These are phyloP conservation scores for Chrysolina haemoptera DNA, from an alignment of 2,888 invertebrate genomes.

Conservation along the genomic window DNA sequence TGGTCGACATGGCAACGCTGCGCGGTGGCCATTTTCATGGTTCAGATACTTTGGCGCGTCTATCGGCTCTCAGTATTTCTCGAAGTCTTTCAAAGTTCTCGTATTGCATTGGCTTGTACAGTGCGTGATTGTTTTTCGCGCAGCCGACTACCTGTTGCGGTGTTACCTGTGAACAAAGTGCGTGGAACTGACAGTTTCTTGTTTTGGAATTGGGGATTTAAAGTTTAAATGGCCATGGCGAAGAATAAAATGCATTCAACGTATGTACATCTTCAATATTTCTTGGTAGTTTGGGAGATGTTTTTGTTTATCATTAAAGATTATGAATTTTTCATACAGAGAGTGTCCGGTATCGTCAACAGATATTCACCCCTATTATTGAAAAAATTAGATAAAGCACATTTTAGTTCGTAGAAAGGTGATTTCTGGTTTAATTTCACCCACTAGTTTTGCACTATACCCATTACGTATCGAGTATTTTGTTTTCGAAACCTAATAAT, in stretches of 20 bases:
- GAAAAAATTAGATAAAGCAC: too few species aligned
- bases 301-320: too few species aligned
- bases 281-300: too few species aligned
- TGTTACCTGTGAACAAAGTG: conserved; percentile 51
- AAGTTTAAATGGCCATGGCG: conserved; percentile 52
- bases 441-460: too few species aligned
- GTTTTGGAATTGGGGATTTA: conserved; percentile 29
- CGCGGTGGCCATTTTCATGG: conserved; percentile 36
- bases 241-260: conserved; percentile 62
- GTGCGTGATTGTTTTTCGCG: conserved; percentile 46
- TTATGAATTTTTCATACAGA: background rate
- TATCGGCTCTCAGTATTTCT: conserved; percentile 44
- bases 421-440: too few species aligned
- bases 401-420: too few species aligned
- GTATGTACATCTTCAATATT: conserved; percentile 44
- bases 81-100: conserved; percentile 10
- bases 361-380: too few species aligned
- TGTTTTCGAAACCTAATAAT: too few species aligned
- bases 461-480: too few species aligned
- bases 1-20: conserved; percentile 29
- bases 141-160: conserved; percentile 39
- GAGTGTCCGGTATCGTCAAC: background rate
- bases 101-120: background rate
- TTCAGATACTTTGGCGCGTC: conserved; percentile 36
- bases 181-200: conserved; percentile 40